Evolutionary conservation across 2,113 vertebrate species (phyloP).

Genomic region (Acrocephalus kingi): DNA sequence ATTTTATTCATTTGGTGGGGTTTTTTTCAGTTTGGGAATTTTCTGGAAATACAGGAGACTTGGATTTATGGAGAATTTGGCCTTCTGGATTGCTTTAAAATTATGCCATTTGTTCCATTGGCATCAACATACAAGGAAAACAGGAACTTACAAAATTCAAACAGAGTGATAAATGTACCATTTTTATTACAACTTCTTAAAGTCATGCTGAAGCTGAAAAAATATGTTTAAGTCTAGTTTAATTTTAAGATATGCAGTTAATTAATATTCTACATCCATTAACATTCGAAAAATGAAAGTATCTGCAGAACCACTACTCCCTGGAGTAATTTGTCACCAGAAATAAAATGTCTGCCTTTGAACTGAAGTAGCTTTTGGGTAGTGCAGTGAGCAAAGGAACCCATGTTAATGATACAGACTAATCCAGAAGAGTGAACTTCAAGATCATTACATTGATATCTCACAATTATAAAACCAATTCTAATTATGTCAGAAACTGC

Average conservation of each 20-base stretch:
- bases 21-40: neutral
- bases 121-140: neutral
- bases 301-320: neutral
- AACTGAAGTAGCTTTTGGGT: neutral
- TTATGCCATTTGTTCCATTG: neutral
- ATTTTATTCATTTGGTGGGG: neutral
- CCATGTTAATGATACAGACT: neutral
- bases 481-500: neutral
- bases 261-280: conserved; percentile 17
- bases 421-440: neutral
- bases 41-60: neutral
- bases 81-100: neutral
- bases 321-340: conserved; percentile 9
- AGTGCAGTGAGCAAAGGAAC: accelerated
- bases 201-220: neutral
- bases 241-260: conserved; percentile 17
- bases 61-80: neutral
- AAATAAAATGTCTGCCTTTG: neutral
- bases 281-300: neutral
- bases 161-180: neutral
- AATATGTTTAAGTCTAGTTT: neutral
- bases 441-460: neutral
- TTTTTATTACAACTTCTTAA: neutral
- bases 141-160: neutral
- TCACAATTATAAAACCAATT: neutral